A percentile compares a stretch with the other conserved stretches of the same genome.
Evolutionary conservation across 2,888 invertebrate genomes (phyloP).

Genomic region (Drosophila yooni): DNA sequence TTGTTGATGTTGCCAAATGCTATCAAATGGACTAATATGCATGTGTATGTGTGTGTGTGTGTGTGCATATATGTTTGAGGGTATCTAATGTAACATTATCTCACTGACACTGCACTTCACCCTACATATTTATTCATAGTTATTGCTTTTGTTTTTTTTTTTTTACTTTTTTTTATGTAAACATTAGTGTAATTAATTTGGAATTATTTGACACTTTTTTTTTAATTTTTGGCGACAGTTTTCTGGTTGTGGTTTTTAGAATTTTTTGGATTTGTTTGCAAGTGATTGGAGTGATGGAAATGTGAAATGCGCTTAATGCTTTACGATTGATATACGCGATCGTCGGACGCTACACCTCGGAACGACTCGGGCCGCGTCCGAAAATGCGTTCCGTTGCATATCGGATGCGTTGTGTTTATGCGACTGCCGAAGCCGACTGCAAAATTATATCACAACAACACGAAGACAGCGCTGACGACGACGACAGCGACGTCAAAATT

Average conservation of each 20-base stretch:
- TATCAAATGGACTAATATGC: background rate
- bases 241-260: conserved; percentile 7
- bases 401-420: conserved; percentile 85
- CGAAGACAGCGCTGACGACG: conserved; percentile 69
- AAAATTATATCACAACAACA: conserved; percentile 85
- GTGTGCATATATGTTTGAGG: background rate
- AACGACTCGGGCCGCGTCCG: conserved; percentile 85
- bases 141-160: background rate
- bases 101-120: conserved; percentile 23
- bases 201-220: conserved; percentile 28
- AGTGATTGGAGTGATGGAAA: conserved; percentile 60
- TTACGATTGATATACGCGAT: conserved; percentile 85
- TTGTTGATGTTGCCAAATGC: conserved; percentile 9
- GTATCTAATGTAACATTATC: conserved; percentile 5
- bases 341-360: conserved; percentile 86
- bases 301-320: conserved; percentile 80
- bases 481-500: conserved; percentile 64
- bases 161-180: conserved; percentile 1
- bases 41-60: background rate
- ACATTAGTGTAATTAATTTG: conserved; percentile 2
- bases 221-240: conserved; percentile 12
- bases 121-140: background rate
- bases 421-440: conserved; percentile 84
- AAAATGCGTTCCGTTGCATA: conserved; percentile 86
- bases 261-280: conserved; percentile 47